A percentile compares a stretch with the other conserved stretches of the same genome.
Evolutionary conservation across 30 jellyfish, hydroid and myxozoan genomes (phyloP).

Genomic region (Sanderia malayensis): DNA sequence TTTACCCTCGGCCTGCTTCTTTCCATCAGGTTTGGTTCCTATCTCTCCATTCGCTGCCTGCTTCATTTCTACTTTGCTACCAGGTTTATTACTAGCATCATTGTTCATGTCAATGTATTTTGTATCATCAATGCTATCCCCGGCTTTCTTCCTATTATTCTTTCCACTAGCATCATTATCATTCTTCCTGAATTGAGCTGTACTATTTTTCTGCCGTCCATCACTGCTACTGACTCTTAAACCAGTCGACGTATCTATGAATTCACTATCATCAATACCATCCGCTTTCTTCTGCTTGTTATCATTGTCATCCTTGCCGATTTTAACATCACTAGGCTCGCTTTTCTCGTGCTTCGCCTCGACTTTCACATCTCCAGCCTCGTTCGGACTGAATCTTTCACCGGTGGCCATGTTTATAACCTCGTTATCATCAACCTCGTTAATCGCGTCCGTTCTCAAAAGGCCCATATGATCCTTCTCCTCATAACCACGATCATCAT

Average conservation of each 20-base stretch:
- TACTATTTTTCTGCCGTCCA: too few relatives aligned
- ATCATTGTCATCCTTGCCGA: neutral
- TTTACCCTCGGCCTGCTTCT: neutral
- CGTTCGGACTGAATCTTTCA: neutral
- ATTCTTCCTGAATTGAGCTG: neutral
- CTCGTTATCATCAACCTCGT: neutral
- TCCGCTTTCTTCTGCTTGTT: neutral
- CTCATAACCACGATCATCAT: neutral
- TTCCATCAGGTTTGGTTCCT: neutral
- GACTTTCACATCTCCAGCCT: neutral
- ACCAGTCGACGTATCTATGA: neutral
- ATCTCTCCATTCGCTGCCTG: neutral
- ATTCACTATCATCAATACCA: neutral
- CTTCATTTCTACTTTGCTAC: neutral
- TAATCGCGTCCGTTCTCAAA: neutral
- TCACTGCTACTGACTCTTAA: neutral
- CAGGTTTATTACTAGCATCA: neutral
- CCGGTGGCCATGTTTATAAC: neutral
- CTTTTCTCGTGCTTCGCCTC: neutral
- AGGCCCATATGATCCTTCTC: neutral
- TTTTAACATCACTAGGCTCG: neutral
- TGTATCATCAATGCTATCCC: neutral
- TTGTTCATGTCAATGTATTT: neutral
- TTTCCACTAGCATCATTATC: too few relatives aligned
- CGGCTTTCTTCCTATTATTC: neutral